phyloP scores from a whole-genome alignment of 2,113 vertebrate species.

The Malurus elegans region DNA sequence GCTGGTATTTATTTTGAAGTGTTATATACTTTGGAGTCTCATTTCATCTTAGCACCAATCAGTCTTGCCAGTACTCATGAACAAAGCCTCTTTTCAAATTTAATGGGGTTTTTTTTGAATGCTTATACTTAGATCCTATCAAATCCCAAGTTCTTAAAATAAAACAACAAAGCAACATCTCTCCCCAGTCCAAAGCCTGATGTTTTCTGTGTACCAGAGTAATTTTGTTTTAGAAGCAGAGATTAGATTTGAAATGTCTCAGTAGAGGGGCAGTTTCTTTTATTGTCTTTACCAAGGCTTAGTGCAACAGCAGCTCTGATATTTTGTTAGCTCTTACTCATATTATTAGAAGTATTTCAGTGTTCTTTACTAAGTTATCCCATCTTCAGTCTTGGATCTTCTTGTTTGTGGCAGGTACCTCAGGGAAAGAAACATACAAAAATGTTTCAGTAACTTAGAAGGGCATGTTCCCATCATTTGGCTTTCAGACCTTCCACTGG shows the following conservation, averaged over 20 bases:
- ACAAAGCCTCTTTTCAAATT: background rate
- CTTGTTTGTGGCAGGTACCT: background rate
- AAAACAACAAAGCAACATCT: background rate
- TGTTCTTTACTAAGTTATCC: background rate
- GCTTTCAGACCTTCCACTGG: slow-evolving; percentile 1
- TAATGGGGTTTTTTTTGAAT: background rate
- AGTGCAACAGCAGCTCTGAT: background rate
- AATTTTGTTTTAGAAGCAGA: background rate
- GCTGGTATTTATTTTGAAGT: background rate
- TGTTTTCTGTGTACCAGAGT: background rate
- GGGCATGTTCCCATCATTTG: background rate
- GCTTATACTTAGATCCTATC: background rate
- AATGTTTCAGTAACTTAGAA: background rate
- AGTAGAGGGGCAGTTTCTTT: background rate
- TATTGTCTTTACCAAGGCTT: background rate
- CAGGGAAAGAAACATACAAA: background rate
- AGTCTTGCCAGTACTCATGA: background rate
- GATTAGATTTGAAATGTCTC: background rate
- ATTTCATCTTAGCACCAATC: background rate
- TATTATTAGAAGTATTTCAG: background rate
- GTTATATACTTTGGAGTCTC: background rate
- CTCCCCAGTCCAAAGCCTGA: background rate
- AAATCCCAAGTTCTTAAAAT: background rate
- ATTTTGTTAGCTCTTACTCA: background rate
- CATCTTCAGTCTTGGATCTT: background rate